These are phyloP conservation scores for Passerina amoena DNA, from an alignment of 2,113 vertebrate genomes.

Conservation along the genomic window DNA sequence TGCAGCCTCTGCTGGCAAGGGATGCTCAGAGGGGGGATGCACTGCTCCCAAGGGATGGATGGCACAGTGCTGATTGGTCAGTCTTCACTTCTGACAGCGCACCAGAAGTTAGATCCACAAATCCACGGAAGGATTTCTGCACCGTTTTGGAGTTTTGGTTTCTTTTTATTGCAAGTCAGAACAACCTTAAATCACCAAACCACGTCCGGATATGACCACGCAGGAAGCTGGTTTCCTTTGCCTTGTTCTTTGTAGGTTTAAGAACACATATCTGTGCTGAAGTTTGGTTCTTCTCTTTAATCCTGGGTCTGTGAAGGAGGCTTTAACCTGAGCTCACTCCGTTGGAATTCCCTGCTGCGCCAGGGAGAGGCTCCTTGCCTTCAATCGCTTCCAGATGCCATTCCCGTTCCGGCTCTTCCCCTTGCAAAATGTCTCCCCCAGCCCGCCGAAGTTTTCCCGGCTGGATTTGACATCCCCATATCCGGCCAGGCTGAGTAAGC, in stretches of 20 bases:
- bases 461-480: not conserved
- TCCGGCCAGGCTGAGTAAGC: not conserved
- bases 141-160: not conserved
- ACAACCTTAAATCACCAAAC: not conserved
- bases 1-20: not conserved
- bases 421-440: slow-evolving; percentile 30
- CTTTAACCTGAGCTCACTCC: slow-evolving; percentile 60
- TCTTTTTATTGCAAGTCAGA: not conserved
- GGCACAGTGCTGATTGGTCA: not conserved
- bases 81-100: not conserved
- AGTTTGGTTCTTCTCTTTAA: not conserved
- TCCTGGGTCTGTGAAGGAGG: not conserved
- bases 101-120: not conserved
- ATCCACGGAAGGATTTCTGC: not conserved
- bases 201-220: rapidly evolving
- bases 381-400: slow-evolving; percentile 60
- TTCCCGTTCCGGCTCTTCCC: not conserved
- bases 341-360: slow-evolving; percentile 45
- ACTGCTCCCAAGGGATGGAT: not conserved
- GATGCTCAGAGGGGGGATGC: not conserved
- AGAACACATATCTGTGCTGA: not conserved
- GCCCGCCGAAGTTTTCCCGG: not conserved
- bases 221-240: not conserved
- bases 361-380: slow-evolving; percentile 52
- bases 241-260: not conserved